These are phyloP conservation scores for Austrolebias charrua DNA, from an alignment of 2,797 vertebrate genomes.

Conservation along the genomic window DNA sequence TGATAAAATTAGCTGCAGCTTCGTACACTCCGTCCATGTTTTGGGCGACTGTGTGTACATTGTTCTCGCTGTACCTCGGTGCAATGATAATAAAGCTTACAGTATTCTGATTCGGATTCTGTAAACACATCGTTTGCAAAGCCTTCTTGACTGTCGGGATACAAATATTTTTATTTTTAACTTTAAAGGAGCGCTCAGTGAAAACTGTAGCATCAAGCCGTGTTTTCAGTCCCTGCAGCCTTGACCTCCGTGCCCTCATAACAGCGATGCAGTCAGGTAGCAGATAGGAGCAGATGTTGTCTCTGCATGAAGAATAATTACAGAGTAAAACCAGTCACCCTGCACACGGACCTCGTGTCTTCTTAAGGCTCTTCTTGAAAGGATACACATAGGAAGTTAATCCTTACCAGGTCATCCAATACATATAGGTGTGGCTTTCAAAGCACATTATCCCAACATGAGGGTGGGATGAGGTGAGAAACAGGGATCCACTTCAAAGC, in stretches of 20 bases:
- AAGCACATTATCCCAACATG: slow-evolving; percentile 18
- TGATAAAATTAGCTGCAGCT: too few relatives aligned
- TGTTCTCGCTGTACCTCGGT: too few relatives aligned
- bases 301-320: slow-evolving; percentile 36
- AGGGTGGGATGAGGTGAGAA: slow-evolving; percentile 24
- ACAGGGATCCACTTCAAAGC: not conserved
- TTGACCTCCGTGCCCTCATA: slow-evolving; percentile 7
- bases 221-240: not conserved
- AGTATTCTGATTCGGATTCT: too few relatives aligned
- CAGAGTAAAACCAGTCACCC: slow-evolving; percentile 14
- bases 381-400: slow-evolving; percentile 37
- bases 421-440: slow-evolving; percentile 41
- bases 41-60: too few relatives aligned
- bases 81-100: too few relatives aligned
- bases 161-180: too few relatives aligned
- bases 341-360: slow-evolving; percentile 8
- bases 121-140: not conserved
- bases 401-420: slow-evolving; percentile 33
- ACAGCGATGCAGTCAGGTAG: slow-evolving; percentile 2
- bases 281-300: slow-evolving; percentile 40
- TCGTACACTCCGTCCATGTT: too few relatives aligned
- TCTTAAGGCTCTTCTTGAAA: slow-evolving; percentile 40
- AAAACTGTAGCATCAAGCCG: not conserved
- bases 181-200: too few relatives aligned
- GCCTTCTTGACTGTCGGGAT: not conserved